Conservation (phyloP, 2,113 vertebrate genomes). For the Trematomus loennbergii region DNA sequence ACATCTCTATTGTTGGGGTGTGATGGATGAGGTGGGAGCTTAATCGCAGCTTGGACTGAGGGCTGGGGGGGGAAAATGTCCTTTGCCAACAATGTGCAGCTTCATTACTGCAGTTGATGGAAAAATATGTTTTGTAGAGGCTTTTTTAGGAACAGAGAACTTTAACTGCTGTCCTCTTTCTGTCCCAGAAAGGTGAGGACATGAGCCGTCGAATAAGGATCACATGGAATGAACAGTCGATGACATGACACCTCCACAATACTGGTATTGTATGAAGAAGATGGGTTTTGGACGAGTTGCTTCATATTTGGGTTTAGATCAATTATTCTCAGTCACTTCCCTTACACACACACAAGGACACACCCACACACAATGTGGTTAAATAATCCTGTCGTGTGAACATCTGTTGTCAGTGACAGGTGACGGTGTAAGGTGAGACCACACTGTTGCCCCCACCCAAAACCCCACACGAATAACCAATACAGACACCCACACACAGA, state of each 20-base stretch:
- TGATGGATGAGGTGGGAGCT: conserved; percentile 72
- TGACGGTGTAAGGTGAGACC: conserved; percentile 68
- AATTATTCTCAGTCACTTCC: background rate
- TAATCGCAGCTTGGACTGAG: conserved; percentile 23
- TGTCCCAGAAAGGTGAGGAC: conserved; percentile 47
- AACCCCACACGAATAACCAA: conserved; percentile 48
- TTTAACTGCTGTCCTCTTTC: conserved; percentile 9
- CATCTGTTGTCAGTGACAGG: conserved; percentile 67
- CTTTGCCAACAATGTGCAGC: conserved; percentile 31
- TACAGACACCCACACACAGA: conserved; percentile 41
- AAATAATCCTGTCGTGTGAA: conserved; percentile 52
- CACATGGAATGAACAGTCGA: conserved; percentile 46
- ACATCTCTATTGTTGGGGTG: conserved; percentile 71
- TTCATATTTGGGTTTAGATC: conserved; percentile 28
- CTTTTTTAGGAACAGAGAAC: background rate
- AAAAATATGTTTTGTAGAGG: conserved; percentile 28
- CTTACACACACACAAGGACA: conserved; percentile 10
- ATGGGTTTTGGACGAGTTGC: conserved; percentile 28
- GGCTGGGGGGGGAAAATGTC: conserved; percentile 13
- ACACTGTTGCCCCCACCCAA: conserved; percentile 27
- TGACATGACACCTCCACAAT: conserved; percentile 42
- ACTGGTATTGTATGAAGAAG: conserved; percentile 1
- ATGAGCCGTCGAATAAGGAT: conserved; percentile 48
- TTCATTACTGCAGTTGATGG: conserved; percentile 44
- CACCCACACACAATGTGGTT: background rate